Evolutionary conservation across 2,888 invertebrate genomes (phyloP), one percentile per base, ranked within the genome.

Genomic region (Bugula neritina): DNA sequence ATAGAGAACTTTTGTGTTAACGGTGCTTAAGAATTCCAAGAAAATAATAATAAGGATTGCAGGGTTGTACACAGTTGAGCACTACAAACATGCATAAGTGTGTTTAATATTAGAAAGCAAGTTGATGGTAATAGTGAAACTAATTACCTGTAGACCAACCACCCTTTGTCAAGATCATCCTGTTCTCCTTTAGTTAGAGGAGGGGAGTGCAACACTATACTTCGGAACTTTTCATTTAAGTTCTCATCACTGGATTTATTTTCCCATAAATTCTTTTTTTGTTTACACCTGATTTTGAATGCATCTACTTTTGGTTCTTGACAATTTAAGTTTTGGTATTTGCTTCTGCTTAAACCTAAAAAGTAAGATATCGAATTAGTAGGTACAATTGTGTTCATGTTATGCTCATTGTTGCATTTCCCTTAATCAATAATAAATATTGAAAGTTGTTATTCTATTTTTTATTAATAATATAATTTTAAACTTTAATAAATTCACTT

Each of bases 231-330:
- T 0, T 75, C 75, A 31, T 34, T 25, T 23, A 73, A 71, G 23
- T 76, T 75, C 69, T 76, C 76, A 21, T 78, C 78, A 17, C 75
- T 74, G 71, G 76, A 71, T 5, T 76, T 77, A 13, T 77, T 77
- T 52, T 81, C 80, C 81, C 81, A 81, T 0, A 81, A 74, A 74
- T 80, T 81, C 69, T 74, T 75, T 74, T 80, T 81, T 72, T 77
- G 78, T 58, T 75, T 77, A 1, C 75, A 70, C 72, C 75, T 77
- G 10, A 72, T 71, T 5, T 70, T 63, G 72, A 80, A 80, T 1
- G 79, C 80, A 69, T 81, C 81, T 25, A 81, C 80, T 21, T 80
- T 80, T 25, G 77, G 77, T 1, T 80, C 72, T 0, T 76, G 77
- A 0, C 79, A 13, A n/a, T 5, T 17, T 31, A 29, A 31, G 5